Evolutionary conservation across 2,888 invertebrate species (phyloP), one percentile per base, ranked within the genome.

Genomic region (Heliothis peltigera): DNA sequence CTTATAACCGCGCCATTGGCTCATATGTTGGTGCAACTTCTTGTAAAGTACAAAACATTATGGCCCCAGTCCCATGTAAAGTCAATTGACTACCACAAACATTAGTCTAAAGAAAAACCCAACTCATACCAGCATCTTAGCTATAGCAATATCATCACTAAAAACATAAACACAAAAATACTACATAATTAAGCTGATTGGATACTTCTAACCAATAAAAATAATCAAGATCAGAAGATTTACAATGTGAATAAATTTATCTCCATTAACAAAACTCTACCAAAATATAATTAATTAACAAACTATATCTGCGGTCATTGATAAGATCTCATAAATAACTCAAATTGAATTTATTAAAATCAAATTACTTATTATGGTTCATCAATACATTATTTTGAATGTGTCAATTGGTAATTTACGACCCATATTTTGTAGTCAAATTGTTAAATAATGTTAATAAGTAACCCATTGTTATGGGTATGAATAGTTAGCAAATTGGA

Each of bases 281-380:
- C 17, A 4, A 39, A 21, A 54, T n/a, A 25, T 28, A 39, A 17
- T 3, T 7, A 5, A 58, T 49, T 8, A 22, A 21, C 39, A 18
- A 67, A 42, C 39, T 55, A 5, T 4, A 17, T 7, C 19, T 39
- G 25, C n/a, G 12, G 12, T n/a, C 5, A 4, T 6, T 28, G 21
- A 59, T 49, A n/a, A 0, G 25, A 49, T 44, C 7, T 18, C 1
- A 39, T 51, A 46, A 51, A 21, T 46, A 35, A 68, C 0, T 4
- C 32, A 43, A 8, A 64, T 56, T 21, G 12, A 21, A 46, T 54
- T 54, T 46, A 43, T 55, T 66, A 35, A 54, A 73, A 74, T 70
- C 7, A 52, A 54, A 18, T 39, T 47, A 32, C 21, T 47, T 51
- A 35, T 19, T 67, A 43, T 46, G 12, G 64, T 51, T 15, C 54